Evolutionary conservation across 2,113 vertebrate genomes (phyloP).

Genomic region (Lucifuga dentata): DNA sequence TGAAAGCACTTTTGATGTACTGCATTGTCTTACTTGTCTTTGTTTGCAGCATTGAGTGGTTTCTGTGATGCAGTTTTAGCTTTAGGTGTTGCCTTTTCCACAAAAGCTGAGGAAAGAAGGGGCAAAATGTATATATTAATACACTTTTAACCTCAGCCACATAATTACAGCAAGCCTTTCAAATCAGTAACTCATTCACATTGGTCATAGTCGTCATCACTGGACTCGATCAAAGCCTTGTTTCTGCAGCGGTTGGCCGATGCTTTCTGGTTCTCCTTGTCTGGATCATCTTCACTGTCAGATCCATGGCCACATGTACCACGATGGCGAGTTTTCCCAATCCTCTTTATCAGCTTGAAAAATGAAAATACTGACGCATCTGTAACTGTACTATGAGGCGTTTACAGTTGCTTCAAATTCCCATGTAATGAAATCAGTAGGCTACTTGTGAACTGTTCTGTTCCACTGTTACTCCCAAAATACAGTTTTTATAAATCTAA

Average conservation of each 20-base stretch:
- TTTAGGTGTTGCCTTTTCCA: conserved; percentile 68
- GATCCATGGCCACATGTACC: conserved; percentile 32
- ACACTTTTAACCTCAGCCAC: background rate
- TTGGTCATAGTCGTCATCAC: conserved; percentile 83
- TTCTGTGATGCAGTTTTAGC: conserved; percentile 51
- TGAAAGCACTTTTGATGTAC: background rate
- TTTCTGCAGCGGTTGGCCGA: conserved; percentile 8
- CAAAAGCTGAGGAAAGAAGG: conserved; percentile 66
- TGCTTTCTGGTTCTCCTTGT: conserved; percentile 69
- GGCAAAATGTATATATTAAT: background rate
- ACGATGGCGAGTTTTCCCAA: conserved; percentile 64
- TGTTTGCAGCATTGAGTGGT: conserved; percentile 50
- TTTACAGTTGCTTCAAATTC: background rate
- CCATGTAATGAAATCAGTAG: too few relatives aligned
- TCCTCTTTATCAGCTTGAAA: conserved; percentile 53
- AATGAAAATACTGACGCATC: background rate
- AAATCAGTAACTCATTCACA: conserved; percentile 78
- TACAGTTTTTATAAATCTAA: too few relatives aligned
- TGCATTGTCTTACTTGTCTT: conserved; percentile 50
- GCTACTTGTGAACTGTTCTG: too few relatives aligned
- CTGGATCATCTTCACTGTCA: conserved; percentile 58
- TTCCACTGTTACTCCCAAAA: background rate
- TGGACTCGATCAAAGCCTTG: conserved; percentile 60
- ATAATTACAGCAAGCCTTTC: background rate
- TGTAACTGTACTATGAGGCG: background rate